Base-by-base conservation (phyloP, 1,140 invertebrate species). In the Sycobia sp. region DNA sequence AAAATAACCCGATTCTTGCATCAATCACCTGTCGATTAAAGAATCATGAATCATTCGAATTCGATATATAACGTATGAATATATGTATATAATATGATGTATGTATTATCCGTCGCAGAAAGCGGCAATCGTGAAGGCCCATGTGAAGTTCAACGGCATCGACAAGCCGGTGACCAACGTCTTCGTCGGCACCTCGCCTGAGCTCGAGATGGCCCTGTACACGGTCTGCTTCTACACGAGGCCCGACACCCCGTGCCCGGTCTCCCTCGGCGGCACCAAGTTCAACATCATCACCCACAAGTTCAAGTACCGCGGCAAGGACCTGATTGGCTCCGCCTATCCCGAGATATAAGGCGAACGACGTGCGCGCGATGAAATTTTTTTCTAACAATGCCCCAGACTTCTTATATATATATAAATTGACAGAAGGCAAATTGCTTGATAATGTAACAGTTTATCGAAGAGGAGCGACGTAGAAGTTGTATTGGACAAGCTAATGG, bases 101-200 rank as follows among this genome's bases (percentile, higher is more conserved):
- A 11, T 32, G 29, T 32, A 32, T 32, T 10, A n/a, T 14, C 43
- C n/a, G n/a, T 86, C 85, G 55, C 82, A 92, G 89, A 92, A 92
- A 86, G 90, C 89, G 46, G 84, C 85, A 23, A 85, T 93, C n/a
- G 36, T 94, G 11, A 93, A 94, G 75, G 74, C 90, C 16, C 89
- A 90, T 59, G 90, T 93, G 65, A 86, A 84, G 36, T 91, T 92
- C 81, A 86, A 89, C 73, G 86, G 86, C 0, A 77, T 87, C 2
- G 84, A 88, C 57, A 96, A 96, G 76, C 89, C 90, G 1, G 88
- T 91, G 0, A 89, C 89, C 23, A 86, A 87, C 2, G 85, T 96
- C 80, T 95, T 96, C 71, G 85, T 97, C 62, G 95, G 95, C 22
- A 95, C 93, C 3, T 95, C 93, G 62, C 95, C 95, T 0, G 95